A percentile compares a stretch with the other conserved stretches of the same genome.
Evolutionary conservation across 1,140 invertebrate genomes (phyloP).

Genomic region (Apolygus lucorum): DNA sequence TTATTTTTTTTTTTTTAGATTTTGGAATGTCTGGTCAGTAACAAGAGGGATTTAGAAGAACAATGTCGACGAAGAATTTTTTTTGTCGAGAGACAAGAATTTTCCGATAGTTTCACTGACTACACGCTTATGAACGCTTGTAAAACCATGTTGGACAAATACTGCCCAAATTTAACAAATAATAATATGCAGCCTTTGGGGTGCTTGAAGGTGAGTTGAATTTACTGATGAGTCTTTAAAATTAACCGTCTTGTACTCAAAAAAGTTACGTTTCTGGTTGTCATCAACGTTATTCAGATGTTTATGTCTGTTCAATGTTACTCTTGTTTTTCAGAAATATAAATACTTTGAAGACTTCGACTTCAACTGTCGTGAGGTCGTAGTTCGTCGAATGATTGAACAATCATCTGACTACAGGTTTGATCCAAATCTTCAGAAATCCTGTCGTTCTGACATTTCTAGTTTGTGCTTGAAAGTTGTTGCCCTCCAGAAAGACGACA

Average conservation of each 20-base stretch:
- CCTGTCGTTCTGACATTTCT: slow-evolving; percentile 64
- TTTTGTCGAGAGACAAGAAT: slow-evolving; percentile 74
- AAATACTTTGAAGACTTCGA: slow-evolving; percentile 76
- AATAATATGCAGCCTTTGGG: slow-evolving; percentile 49
- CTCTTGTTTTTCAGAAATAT: slow-evolving; percentile 46
- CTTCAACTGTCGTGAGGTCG: slow-evolving; percentile 72
- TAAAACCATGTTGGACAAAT: slow-evolving; percentile 72
- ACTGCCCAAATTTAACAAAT: slow-evolving; percentile 59
- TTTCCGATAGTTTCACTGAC: slow-evolving; percentile 74
- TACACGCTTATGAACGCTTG: slow-evolving; percentile 74
- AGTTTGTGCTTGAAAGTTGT: slow-evolving; percentile 54
- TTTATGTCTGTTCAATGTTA: too few relatives aligned
- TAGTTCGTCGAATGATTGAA: slow-evolving; percentile 82
- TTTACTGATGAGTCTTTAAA: too few relatives aligned
- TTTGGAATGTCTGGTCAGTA: slow-evolving; percentile 74
- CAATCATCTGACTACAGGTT: slow-evolving; percentile 87
- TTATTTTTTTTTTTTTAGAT: slow-evolving; percentile 45
- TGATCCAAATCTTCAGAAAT: slow-evolving; percentile 74
- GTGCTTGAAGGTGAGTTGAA: slow-evolving; percentile 42
- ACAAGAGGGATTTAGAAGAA: slow-evolving; percentile 56
- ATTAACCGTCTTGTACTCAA: too few relatives aligned
- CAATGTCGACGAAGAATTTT: slow-evolving; percentile 73
- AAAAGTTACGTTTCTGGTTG: too few relatives aligned
- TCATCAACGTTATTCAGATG: too few relatives aligned
- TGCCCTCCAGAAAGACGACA: slow-evolving; percentile 42